Evolutionary conservation across 2,888 invertebrate genomes (phyloP), one percentile per base, ranked within the genome.

Genomic region (Smittia aterrima): DNA sequence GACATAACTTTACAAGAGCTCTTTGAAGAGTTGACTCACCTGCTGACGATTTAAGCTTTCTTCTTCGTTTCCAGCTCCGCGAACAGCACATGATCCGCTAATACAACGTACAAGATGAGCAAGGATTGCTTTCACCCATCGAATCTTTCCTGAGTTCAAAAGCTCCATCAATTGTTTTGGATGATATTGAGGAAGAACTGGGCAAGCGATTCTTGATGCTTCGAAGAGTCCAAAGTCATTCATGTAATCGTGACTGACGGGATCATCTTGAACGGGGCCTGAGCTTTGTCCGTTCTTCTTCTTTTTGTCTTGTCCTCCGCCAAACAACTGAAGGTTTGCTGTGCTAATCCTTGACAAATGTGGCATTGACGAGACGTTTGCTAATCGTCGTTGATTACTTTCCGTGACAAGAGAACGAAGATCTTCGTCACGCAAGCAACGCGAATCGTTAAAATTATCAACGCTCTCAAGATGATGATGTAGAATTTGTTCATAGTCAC

Each of bases 81-180:
- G 84, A 24, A 83, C 83, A 6, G 85, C 83, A 79, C 85, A 88
- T 0, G 87, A 84, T 11, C 87, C 88, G 70, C 89, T 88, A 78
- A 90, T 89, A 80, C 89, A 89, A 78, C 95, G 90, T 32, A 98
- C 96, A 74, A 99, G 87, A 86, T 99, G 98, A 0, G 96, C 92
- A 58, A 99, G 86, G 77, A 99, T 99, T 0, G 98, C 98, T 81
- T 98, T 98, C 0, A 99, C 99, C 90, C 98, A 94, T 79, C 95
- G 87, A 77, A 96, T 97, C 84, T 97, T 98, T 1, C 99, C 99
- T 73, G 97, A 98, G 84, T 98, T 98, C 27, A 99, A 86, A 47
- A 99, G 84, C 80, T 99, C 99, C 93, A 99, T 98, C 40, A 99
- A 85, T 80, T 98, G 98, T 80, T 98, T 98, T 0, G 99, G 99